phyloP scores from a whole-genome alignment of 2,888 invertebrate genomes.

The Zaprionus lineosus region DNA sequence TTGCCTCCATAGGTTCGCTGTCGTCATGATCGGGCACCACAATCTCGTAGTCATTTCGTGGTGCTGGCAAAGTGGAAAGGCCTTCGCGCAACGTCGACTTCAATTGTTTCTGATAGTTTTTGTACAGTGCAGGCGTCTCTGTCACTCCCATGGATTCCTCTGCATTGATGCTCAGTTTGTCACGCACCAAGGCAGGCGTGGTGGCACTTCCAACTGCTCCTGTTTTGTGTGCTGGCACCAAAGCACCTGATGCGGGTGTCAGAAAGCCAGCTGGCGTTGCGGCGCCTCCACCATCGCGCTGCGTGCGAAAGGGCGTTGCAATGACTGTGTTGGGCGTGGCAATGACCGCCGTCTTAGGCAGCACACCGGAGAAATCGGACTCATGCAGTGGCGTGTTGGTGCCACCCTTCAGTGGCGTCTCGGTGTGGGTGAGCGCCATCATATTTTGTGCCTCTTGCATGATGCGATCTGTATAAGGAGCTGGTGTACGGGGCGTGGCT shows the following conservation, averaged over 20 bases:
- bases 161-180: slow-evolving; percentile 97
- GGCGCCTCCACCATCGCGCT: slow-evolving; percentile 87
- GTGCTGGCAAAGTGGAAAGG: slow-evolving; percentile 91
- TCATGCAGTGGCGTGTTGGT: slow-evolving; percentile 96
- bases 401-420: slow-evolving; percentile 98
- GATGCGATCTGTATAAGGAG: slow-evolving; percentile 91
- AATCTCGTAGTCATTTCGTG: slow-evolving; percentile 99
- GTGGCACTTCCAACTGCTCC: slow-evolving; percentile 57
- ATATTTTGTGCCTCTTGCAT: slow-evolving; percentile 98
- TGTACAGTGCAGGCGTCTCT: slow-evolving; percentile 88
- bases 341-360: slow-evolving; percentile 88
- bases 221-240: slow-evolving; percentile 81
- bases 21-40: slow-evolving; percentile 95
- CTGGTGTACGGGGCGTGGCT: slow-evolving; percentile 93
- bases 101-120: slow-evolving; percentile 88
- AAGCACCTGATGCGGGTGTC: slow-evolving; percentile 84
- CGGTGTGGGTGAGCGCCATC: slow-evolving; percentile 98
- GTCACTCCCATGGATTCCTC: slow-evolving; percentile 90
- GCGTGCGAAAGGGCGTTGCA: slow-evolving; percentile 92
- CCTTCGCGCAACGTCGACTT: slow-evolving; percentile 90
- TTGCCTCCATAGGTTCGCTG: slow-evolving; percentile 80
- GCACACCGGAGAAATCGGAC: slow-evolving; percentile 92
- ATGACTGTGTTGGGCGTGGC: slow-evolving; percentile 96
- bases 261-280: slow-evolving; percentile 86
- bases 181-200: slow-evolving; percentile 91